Evolutionary conservation across 1,140 invertebrate genomes (phyloP), one percentile per base, ranked within the genome.

Genomic region (Lepidurus packardi): DNA sequence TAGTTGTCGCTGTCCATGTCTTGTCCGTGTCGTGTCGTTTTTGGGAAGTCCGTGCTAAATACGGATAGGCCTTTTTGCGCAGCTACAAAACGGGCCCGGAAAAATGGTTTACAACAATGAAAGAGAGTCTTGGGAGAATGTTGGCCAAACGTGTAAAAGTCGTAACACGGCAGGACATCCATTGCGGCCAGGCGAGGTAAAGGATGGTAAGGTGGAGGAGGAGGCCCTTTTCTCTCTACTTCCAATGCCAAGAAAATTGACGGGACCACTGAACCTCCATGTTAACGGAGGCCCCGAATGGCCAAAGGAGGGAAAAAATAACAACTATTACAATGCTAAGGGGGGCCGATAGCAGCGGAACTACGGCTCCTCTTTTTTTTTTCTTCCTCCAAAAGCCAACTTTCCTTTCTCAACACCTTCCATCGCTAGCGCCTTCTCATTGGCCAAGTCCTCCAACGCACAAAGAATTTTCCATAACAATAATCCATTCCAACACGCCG

Each of bases 91-190:
- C 53, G 16, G 53, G 34, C 34, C 53, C 53, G 21, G 9, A 8
- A 7, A 13, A 65, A 65, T n/a, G 53, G 53, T 65, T 65, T 65
- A 65, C 53, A 65, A 65, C 53, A 65, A 65, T 65, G 53, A 65
- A 65, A 34, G 16, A 34, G 16, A 4, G 53, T 65, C 53, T n/a
- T 65, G 16, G 53, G 53, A 65, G 53, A 65, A 65, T 65, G 53
- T 65, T 65, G 53, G 53, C 53, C 53, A 21, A 65, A 65, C 53
- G 53, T 65, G 53, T 65, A 65, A 65, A 65, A 65, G 53, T 65
- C 53, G 53, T 65, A 65, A 65, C 53, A 65, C 53, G 53, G 53
- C 53, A 65, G 53, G 53, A 21, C 53, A 65, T 65, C 53, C 53
- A 65, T 65, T 65, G 13, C 53, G 53, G 53, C 53, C 53, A 21